These are phyloP conservation scores for Berghia stephanieae DNA, from an alignment of 1,140 invertebrate genomes.

Conservation along the genomic window DNA sequence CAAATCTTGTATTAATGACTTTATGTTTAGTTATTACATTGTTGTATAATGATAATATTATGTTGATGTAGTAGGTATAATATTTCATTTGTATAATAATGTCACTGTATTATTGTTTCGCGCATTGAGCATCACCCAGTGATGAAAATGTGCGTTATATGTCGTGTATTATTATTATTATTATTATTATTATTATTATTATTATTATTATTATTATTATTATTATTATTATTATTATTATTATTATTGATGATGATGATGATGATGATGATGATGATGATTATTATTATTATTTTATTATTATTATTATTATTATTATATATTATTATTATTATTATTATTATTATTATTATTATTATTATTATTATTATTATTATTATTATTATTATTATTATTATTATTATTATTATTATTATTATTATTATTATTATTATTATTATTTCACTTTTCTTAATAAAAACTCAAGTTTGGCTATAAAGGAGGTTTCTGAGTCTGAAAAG, in stretches of 20 bases:
- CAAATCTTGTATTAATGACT: too few species aligned
- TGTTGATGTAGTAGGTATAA: too few species aligned
- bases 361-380: background rate
- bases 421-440: background rate
- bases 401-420: background rate
- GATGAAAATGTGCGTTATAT: too few species aligned
- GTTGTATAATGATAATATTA: too few species aligned
- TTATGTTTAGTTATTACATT: too few species aligned
- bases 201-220: background rate
- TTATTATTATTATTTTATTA: background rate
- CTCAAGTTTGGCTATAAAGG: background rate
- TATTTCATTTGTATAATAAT: too few species aligned
- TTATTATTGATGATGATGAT: background rate
- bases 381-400: background rate
- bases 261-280: background rate
- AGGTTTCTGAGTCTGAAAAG: background rate
- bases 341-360: background rate
- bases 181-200: background rate
- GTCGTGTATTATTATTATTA: too few species aligned
- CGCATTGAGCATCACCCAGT: too few species aligned
- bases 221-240: background rate
- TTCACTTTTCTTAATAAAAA: background rate
- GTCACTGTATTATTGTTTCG: too few species aligned
- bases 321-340: background rate
- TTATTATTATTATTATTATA: background rate